Percentiles rank a stretch among this genome's conserved stretches.
These are phyloP conservation scores for Petrosia ficiformis DNA, from an alignment of 37 sponge, comb jelly and placozoan species.

Conservation along the genomic window DNA sequence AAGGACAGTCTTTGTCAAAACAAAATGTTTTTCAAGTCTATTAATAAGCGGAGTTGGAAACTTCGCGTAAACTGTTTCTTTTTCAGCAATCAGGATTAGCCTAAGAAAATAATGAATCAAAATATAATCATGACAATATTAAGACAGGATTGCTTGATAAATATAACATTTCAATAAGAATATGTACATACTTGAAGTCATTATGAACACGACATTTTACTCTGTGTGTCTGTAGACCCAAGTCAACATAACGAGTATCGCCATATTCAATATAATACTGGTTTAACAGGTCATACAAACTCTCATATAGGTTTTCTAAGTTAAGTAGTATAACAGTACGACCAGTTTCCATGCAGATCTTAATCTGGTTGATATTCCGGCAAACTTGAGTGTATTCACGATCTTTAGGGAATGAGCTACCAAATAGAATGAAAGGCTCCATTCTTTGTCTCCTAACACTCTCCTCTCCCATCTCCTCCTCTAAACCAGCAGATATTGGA, in stretches of 20 bases:
- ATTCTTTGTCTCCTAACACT: no score
- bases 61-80: constrained; percentile 73
- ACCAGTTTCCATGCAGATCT: constrained; percentile 95
- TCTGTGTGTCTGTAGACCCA: constrained; percentile 86
- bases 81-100: constrained; percentile 84
- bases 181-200: constrained; percentile 64
- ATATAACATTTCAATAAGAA: no score
- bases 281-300: constrained; percentile 93
- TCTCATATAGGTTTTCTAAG: constrained; percentile 94
- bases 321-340: constrained; percentile 86
- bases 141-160: no score
- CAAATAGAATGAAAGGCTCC: constrained; percentile 84
- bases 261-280: constrained; percentile 76
- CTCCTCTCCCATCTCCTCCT: no score
- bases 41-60: constrained; percentile 95
- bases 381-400: constrained; percentile 94
- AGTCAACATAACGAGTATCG: constrained; percentile 77
- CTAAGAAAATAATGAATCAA: constrained; percentile 20
- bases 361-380: constrained; percentile 92
- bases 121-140: neutral
- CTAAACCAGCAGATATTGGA: no score
- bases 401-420: constrained; percentile 94
- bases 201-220: constrained; percentile 86
- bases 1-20: constrained; percentile 70
- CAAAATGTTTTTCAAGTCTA: constrained; percentile 92